Evolutionary conservation across 2,888 invertebrate genomes (phyloP), one percentile per base, ranked within the genome.

Genomic region (Chloromyia formosa): DNA sequence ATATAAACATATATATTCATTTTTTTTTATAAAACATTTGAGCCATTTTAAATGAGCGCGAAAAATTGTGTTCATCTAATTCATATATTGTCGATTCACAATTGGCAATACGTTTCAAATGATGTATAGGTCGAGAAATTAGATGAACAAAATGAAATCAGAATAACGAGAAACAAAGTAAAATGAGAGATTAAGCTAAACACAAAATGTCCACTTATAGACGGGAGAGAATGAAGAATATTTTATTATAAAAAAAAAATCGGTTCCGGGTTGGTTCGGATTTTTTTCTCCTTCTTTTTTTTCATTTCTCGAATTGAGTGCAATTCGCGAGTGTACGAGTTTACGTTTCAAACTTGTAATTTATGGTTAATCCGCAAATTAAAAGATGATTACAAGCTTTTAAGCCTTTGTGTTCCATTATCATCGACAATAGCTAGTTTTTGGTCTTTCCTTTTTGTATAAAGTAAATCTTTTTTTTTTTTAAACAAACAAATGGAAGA

Each of bases 351-450:
- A n/a, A n/a, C n/a, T n/a, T n/a, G n/a, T n/a, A n/a, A n/a, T n/a
- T n/a, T n/a, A n/a, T n/a, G n/a, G n/a, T 53, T 49, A 18, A 18
- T 23, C 16, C 16, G 45, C 14, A 66, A 82, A 82, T 82, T 85
- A 83, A n/a, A n/a, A 84, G 84, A 85, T 84, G 84, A 84, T 84
- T 85, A 84, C 82, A 82, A 82, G 83, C 84, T 82, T 82, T 82
- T 81, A 85, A 84, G 84, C 84, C 84, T 84, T 84, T 84, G 84
- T 84, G 84, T 84, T 83, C 27, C 27, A 35, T 77, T 79, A 74
- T 56, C 69, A 66, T 66, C 66, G 45, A 64, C 18, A 64, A 53
- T 53, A 14, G 4, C n/a, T n/a, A n/a, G n/a, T n/a, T n/a, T n/a
- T n/a, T 35, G 2, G 27, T 35, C 7, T 35, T 35, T 35, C 14